Evolutionary conservation across 2,113 vertebrate species (phyloP), one percentile per base, ranked within the genome.

Genomic region (Plecturocebus donacophilus): DNA sequence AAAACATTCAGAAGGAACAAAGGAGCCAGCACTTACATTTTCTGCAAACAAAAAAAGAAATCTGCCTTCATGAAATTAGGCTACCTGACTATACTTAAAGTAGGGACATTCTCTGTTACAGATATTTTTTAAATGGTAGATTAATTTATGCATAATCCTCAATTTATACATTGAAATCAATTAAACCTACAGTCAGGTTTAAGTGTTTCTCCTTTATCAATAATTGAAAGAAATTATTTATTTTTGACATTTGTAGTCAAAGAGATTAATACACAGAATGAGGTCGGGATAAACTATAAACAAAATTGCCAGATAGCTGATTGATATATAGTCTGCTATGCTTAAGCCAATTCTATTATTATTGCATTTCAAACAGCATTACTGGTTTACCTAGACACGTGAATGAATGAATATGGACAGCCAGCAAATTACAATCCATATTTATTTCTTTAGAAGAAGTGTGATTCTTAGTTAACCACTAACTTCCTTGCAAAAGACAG

Each of bases 1-100:
- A 71, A 32, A 93, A 64, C 71, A 91, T 88, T 81, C 30, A 58
- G 85, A 97, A 95, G 54, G 25, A 89, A 86, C 94, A 71, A 20
- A 19, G 47, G 58, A 96, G 2, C 16, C 21, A 97, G 68, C 5
- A 68, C 21, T 47, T 93, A 52, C 8, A 61, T 86, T 93, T 52
- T 49, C 71, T 66, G 40, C 14, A 47, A 71, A 61, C 61, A 77
- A 42, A 70, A 45, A 84, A 91, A 66, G 27, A 35, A 91, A 94
- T 35, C 52, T 64, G 10, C 13, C 52, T 73, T 49, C 47, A 61
- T 66, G 58, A 93, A 89, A 88, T 93, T 81, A 91, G 20, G 25
- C 91, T 85, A n/a, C 27, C 40, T 47, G 35, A 54, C 30, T 82
- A 71, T 80, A 83, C 45, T 52, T 91, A 61, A 87, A 97, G 30